Conservation (phyloP, 2,888 invertebrate species). For the Kryphioiulus occultus region DNA sequence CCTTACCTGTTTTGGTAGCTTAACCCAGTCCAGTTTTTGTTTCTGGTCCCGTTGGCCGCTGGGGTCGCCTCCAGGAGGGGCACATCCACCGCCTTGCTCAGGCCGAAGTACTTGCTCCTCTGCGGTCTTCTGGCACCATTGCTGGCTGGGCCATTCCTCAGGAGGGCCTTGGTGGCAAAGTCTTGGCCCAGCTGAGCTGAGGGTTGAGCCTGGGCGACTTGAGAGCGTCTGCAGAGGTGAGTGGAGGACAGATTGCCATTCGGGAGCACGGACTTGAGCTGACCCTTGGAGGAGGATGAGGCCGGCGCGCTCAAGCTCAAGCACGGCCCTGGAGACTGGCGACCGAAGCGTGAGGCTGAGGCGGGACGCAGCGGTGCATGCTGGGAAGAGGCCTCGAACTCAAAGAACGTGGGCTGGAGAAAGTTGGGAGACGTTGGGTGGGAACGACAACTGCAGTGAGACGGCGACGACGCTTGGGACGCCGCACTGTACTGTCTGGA, state of each 20-base stretch:
- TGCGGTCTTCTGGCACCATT: neutral
- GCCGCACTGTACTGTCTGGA: constrained; percentile 26
- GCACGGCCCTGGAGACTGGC: constrained; percentile 22
- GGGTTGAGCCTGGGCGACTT: neutral
- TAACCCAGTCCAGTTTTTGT: neutral
- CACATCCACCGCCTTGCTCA: constrained; percentile 13
- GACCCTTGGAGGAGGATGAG: neutral
- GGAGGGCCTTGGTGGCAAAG: neutral
- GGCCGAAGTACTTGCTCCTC: constrained; percentile 12
- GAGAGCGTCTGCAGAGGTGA: neutral
- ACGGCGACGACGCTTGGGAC: constrained; percentile 20
- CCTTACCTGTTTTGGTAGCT: neutral
- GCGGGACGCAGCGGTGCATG: neutral
- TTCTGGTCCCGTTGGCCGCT: neutral
- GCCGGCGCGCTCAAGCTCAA: neutral
- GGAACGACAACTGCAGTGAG: constrained; percentile 39
- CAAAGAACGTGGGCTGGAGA: constrained; percentile 40
- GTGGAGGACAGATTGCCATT: constrained; percentile 1
- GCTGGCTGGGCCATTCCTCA: neutral
- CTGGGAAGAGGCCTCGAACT: constrained; percentile 27
- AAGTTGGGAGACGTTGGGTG: constrained; percentile 45
- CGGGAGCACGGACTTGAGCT: neutral
- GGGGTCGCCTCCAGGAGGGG: neutral
- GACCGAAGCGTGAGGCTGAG: constrained; percentile 39
- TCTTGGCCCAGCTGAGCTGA: neutral